Evolutionary conservation across 2,113 vertebrate genomes (phyloP).

Genomic region (Menura novaehollandiae): DNA sequence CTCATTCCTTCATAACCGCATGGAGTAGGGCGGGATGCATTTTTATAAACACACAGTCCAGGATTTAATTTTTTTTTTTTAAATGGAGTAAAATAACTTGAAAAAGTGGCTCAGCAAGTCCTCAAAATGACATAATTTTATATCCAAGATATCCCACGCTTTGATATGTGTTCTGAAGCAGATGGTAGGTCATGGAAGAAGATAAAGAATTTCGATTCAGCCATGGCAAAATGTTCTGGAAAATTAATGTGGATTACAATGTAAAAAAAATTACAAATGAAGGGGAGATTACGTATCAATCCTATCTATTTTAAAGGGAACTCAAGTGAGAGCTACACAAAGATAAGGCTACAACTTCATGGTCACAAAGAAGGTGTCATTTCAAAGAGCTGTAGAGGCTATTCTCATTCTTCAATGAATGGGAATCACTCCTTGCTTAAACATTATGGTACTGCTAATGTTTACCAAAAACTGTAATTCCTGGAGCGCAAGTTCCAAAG

Average conservation of each 20-base stretch:
- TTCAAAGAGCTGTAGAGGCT: background rate
- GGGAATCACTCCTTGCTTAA: background rate
- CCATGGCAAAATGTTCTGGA: background rate
- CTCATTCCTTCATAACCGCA: background rate
- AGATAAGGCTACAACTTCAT: background rate
- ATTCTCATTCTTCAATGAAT: background rate
- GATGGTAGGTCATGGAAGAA: constrained; percentile 3
- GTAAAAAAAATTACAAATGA: background rate
- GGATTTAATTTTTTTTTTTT: background rate
- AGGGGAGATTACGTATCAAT: background rate
- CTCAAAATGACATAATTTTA: background rate
- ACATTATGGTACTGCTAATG: background rate
- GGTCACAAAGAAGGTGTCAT: background rate
- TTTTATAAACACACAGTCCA: background rate
- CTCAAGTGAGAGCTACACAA: background rate
- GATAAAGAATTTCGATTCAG: background rate
- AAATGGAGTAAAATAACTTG: background rate
- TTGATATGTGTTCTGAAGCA: constrained; percentile 15
- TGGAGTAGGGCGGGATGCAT: background rate
- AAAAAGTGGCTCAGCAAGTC: background rate
- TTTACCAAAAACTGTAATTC: background rate
- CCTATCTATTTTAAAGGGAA: background rate
- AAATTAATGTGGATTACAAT: background rate
- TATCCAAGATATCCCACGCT: background rate
- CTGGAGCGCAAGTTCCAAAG: background rate